Percentiles rank a stretch among this genome's conserved stretches.
Evolutionary conservation across 2,888 invertebrate species (phyloP).

Genomic region (Parnassius glacialis): DNA sequence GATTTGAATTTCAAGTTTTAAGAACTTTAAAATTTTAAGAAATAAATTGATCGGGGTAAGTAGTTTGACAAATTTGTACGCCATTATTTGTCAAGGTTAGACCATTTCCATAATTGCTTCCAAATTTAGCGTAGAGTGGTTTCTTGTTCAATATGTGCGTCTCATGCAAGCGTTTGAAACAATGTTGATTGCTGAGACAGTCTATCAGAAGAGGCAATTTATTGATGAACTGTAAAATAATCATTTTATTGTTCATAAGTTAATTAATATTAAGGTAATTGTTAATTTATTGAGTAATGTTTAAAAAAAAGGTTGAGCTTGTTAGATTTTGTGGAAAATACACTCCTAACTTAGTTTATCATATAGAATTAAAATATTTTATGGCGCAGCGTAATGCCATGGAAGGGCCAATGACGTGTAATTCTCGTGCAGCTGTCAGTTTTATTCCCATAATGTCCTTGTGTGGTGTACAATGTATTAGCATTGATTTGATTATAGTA

Average conservation of each 20-base stretch:
- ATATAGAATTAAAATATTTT: constrained; percentile 68
- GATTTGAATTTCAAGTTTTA: too few species aligned
- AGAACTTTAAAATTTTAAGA: constrained; percentile 31
- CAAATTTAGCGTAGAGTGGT: constrained; percentile 73
- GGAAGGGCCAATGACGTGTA: constrained; percentile 76
- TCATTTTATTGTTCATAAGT: too few species aligned
- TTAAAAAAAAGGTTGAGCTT: too few species aligned
- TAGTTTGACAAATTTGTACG: constrained; percentile 67
- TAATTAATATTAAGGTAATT: too few species aligned
- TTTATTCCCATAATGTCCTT: constrained; percentile 57
- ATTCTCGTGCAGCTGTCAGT: constrained; percentile 66
- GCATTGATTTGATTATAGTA: neutral
- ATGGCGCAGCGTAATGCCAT: constrained; percentile 72
- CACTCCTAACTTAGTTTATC: constrained; percentile 35
- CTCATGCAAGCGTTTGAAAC: constrained; percentile 54
- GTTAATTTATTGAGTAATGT: too few species aligned
- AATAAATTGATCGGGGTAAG: constrained; percentile 39
- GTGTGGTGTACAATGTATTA: constrained; percentile 46
- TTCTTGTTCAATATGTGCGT: constrained; percentile 43
- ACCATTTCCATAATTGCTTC: constrained; percentile 73
- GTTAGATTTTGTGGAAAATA: too few species aligned
- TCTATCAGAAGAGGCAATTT: constrained; percentile 45
- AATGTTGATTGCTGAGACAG: constrained; percentile 43
- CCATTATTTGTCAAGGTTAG: constrained; percentile 69
- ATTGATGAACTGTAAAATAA: neutral